Conservation (phyloP, 2,888 invertebrate genomes). For the Amiota communis region DNA sequence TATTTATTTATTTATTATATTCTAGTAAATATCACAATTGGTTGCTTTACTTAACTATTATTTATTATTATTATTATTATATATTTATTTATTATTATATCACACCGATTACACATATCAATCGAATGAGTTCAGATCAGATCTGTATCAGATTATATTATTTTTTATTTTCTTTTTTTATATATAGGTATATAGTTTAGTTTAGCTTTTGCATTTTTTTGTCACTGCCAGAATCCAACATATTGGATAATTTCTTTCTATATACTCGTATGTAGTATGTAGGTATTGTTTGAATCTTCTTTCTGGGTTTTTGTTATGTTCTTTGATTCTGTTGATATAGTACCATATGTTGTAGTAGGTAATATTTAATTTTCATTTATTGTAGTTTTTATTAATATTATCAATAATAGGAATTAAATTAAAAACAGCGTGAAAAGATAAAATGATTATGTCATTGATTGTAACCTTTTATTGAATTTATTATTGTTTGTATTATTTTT, state of each 20-base stretch:
- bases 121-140: too few relatives aligned
- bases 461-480: too few relatives aligned
- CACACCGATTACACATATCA: too few relatives aligned
- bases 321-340: neutral
- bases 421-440: too few relatives aligned
- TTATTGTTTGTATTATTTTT: too few relatives aligned
- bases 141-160: too few relatives aligned
- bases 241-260: too few relatives aligned
- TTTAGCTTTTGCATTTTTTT: conserved; percentile 24
- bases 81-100: conserved; percentile 43
- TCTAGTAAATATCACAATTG: too few relatives aligned
- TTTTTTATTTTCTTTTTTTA: neutral
- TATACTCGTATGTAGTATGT: too few relatives aligned
- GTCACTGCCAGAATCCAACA: too few relatives aligned
- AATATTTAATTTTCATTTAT: conserved; percentile 30
- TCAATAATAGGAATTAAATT: neutral
- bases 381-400: conserved; percentile 30
- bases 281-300: conserved; percentile 15
- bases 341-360: conserved; percentile 26
- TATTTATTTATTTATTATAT: neutral
- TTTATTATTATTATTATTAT: conserved; percentile 54
- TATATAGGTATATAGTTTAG: conserved; percentile 24
- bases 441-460: too few relatives aligned
- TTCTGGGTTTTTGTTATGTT: conserved; percentile 14
- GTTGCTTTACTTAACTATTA: conserved; percentile 44